phyloP scores from a whole-genome alignment of 2,888 invertebrate genomes.

The Crocallis elinguaria region DNA sequence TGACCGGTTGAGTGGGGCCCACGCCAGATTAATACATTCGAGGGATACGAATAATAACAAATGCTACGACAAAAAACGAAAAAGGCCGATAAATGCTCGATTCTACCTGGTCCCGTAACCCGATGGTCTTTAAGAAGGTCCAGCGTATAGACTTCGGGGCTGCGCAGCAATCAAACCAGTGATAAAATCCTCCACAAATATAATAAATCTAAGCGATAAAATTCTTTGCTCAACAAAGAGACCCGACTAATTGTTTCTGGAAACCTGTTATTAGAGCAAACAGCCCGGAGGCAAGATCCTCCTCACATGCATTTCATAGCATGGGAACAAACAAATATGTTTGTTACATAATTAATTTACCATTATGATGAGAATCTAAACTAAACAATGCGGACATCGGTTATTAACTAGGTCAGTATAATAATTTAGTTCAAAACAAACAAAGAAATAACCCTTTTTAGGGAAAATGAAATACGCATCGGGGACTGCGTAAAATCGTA shows the following conservation, averaged over 20 bases:
- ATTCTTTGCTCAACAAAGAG: constrained; percentile 71
- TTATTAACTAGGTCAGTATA: constrained; percentile 43
- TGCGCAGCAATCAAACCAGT: constrained; percentile 58
- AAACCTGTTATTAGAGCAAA: constrained; percentile 73
- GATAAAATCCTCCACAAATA: constrained; percentile 80
- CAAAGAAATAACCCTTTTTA: constrained; percentile 36
- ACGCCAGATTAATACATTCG: constrained; percentile 82
- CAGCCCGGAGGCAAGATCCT: constrained; percentile 51
- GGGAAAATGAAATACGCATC: constrained; percentile 48
- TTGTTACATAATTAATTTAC: constrained; percentile 38
- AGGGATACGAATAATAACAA: constrained; percentile 79
- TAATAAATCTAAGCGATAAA: constrained; percentile 81
- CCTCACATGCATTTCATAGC: constrained; percentile 36
- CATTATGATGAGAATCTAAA: constrained; percentile 46
- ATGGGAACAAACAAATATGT: constrained; percentile 54
- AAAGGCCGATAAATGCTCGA: constrained; percentile 77
- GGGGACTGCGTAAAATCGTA: constrained; percentile 51
- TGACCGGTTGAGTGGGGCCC: constrained; percentile 76
- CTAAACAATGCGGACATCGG: constrained; percentile 42
- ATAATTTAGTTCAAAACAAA: constrained; percentile 38
- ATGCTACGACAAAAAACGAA: constrained; percentile 78
- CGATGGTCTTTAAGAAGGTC: constrained; percentile 55
- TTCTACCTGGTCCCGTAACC: constrained; percentile 69
- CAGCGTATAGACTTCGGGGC: constrained; percentile 26
- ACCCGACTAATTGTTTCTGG: constrained; percentile 75